These are phyloP conservation scores for Molanna angustata DNA, from an alignment of 2,888 invertebrate genomes.

Conservation along the genomic window DNA sequence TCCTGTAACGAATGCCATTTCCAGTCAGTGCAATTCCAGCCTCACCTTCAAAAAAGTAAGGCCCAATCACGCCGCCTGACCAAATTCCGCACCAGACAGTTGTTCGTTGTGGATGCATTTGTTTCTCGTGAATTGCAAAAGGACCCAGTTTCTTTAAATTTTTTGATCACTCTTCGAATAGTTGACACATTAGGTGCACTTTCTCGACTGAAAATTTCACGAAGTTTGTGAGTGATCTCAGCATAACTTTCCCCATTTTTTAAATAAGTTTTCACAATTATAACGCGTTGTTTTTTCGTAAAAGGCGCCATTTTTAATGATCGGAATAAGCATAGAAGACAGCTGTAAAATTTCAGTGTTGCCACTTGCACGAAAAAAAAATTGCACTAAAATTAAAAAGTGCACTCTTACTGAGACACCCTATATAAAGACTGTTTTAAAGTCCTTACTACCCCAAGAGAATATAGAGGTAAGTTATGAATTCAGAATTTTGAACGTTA, in stretches of 20 bases:
- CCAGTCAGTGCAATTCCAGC: too few relatives aligned
- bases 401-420: conserved; percentile 7
- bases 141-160: conserved; percentile 16
- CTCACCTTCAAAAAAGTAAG: too few relatives aligned
- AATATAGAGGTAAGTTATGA: too few relatives aligned
- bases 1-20: too few relatives aligned
- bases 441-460: too few relatives aligned
- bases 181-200: conserved; percentile 23
- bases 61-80: too few relatives aligned
- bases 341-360: conserved; percentile 2
- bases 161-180: conserved; percentile 17
- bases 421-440: too few relatives aligned
- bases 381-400: conserved; percentile 8
- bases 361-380: conserved; percentile 6
- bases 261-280: conserved; percentile 5
- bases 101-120: too few relatives aligned
- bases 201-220: conserved; percentile 22
- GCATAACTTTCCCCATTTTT: conserved; percentile 18
- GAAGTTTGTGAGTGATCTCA: conserved; percentile 20
- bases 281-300: background rate
- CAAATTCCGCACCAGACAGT: too few relatives aligned
- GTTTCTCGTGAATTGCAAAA: too few relatives aligned
- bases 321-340: conserved; percentile 3
- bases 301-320: conserved; percentile 3
- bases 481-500: too few relatives aligned